Conservation (phyloP, 1,140 invertebrate species). For the Campodea augens region DNA sequence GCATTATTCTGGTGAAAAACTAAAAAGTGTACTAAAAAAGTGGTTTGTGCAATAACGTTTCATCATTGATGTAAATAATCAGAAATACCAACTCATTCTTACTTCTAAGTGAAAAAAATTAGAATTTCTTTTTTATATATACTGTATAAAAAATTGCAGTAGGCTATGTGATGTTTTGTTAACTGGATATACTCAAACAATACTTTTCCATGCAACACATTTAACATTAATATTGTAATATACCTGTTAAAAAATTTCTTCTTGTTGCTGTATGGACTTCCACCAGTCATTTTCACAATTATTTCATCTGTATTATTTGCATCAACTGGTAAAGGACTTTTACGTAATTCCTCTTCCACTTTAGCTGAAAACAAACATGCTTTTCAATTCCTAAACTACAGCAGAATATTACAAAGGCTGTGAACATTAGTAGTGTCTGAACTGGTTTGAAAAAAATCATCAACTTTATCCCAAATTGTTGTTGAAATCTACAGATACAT, state of each 20-base stretch:
- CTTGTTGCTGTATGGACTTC: conserved; percentile 11
- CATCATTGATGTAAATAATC: too few species aligned
- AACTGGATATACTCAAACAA: background rate
- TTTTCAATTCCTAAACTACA: too few species aligned
- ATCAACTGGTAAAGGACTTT: conserved; percentile 31
- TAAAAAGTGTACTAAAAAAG: too few species aligned
- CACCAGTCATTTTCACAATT: conserved; percentile 15
- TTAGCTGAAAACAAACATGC: conserved; percentile 14
- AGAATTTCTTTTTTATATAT: background rate
- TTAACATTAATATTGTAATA: conserved; percentile 21
- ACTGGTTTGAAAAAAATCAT: background rate
- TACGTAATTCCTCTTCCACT: conserved; percentile 30
- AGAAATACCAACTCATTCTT: too few species aligned
- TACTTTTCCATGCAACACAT: conserved; percentile 16
- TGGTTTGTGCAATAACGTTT: too few species aligned
- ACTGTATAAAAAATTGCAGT: background rate
- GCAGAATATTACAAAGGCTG: background rate
- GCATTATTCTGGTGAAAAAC: too few species aligned
- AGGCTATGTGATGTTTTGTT: background rate
- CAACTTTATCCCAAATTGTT: background rate
- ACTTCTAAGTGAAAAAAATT: too few species aligned
- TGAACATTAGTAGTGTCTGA: background rate
- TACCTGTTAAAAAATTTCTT: conserved; percentile 13
- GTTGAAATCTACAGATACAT: background rate
- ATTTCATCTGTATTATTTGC: conserved; percentile 23